phyloP scores from a whole-genome alignment of 2,888 invertebrate species.

The Polietes domitor region DNA sequence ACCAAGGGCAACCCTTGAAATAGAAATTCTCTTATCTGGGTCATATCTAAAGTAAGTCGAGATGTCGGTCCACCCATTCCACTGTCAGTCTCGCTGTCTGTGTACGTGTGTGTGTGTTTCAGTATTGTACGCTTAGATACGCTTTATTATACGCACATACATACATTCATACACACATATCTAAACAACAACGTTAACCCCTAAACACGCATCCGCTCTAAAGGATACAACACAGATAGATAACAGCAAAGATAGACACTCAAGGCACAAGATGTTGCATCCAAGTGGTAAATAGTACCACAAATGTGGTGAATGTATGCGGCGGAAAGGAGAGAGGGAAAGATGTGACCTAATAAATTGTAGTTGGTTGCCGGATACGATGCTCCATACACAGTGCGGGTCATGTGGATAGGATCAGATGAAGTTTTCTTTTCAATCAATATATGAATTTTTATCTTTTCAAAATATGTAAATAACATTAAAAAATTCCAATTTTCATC shows the following conservation, averaged over 20 bases:
- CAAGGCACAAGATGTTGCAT: constrained; percentile 16
- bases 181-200: constrained; percentile 25
- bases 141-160: too few relatives aligned
- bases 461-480: too few relatives aligned
- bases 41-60: constrained; percentile 54
- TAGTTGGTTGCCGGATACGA: constrained; percentile 11
- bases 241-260: neutral
- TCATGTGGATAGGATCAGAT: neutral
- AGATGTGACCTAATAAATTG: constrained; percentile 39
- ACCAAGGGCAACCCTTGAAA: constrained; percentile 26
- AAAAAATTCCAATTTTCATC: too few relatives aligned
- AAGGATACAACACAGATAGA: neutral
- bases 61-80: neutral
- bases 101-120: neutral
- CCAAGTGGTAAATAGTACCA: neutral
- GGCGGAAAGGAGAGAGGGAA: neutral
- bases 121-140: constrained; percentile 37
- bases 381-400: neutral
- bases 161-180: too few relatives aligned
- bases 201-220: constrained; percentile 9
- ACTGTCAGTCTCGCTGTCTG: constrained; percentile 2
- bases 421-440: too few relatives aligned
- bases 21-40: constrained; percentile 57
- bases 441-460: too few relatives aligned
- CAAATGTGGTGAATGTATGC: constrained; percentile 18